Conservation (phyloP, 2,888 invertebrate species). For the Tinea trinotella region DNA sequence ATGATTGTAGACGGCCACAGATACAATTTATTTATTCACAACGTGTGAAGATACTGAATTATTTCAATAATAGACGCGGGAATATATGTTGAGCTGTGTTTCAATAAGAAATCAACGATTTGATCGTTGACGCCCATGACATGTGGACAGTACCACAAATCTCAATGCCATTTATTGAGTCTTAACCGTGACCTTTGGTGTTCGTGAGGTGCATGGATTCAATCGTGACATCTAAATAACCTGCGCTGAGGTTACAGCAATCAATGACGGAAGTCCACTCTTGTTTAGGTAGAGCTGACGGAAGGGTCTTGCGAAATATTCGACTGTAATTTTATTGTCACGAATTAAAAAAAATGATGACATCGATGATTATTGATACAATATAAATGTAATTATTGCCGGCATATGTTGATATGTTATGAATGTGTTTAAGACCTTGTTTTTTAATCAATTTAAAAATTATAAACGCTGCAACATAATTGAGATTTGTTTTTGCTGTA, state of each 20-base stretch:
- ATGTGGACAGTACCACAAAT: slow-evolving; percentile 37
- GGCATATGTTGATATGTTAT: slow-evolving; percentile 5
- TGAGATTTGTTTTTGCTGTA: no score
- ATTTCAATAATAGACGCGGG: not conserved
- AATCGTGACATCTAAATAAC: slow-evolving; percentile 66
- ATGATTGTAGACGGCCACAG: not conserved
- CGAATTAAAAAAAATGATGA: slow-evolving; percentile 12
- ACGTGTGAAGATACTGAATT: not conserved
- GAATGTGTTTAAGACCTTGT: not conserved
- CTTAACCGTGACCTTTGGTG: slow-evolving; percentile 56
- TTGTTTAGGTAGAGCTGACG: slow-evolving; percentile 37
- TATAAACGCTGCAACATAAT: no score
- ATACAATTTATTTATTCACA: not conserved
- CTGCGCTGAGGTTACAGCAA: slow-evolving; percentile 51
- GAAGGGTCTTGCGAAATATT: slow-evolving; percentile 42
- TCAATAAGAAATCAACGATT: slow-evolving; percentile 9
- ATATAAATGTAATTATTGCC: not conserved
- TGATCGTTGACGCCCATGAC: slow-evolving; percentile 27
- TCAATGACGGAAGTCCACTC: slow-evolving; percentile 57
- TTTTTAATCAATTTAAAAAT: not conserved
- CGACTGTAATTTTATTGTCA: slow-evolving; percentile 20
- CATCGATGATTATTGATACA: slow-evolving; percentile 9
- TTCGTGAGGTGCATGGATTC: slow-evolving; percentile 50
- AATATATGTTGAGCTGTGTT: not conserved
- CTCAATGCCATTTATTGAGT: slow-evolving; percentile 36